Percentiles rank a stretch among this genome's conserved stretches.
These are phyloP conservation scores for Pandemis heparana DNA, from an alignment of 2,888 invertebrate genomes.

Conservation along the genomic window DNA sequence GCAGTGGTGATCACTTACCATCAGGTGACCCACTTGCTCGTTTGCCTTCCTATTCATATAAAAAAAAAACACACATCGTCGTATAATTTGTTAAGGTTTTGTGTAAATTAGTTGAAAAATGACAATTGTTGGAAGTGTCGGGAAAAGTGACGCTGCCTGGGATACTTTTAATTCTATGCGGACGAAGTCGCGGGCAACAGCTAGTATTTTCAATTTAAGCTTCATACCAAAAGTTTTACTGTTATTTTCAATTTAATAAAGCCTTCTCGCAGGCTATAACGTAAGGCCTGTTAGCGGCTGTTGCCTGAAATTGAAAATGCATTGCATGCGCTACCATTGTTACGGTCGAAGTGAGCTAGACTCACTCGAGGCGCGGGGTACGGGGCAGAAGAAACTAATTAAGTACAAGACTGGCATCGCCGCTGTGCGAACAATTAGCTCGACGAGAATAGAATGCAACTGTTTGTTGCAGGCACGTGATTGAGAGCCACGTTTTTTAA, in stretches of 20 bases:
- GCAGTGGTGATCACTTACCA: too few species aligned
- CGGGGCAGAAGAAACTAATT: constrained; percentile 27
- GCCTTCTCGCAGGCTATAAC: background rate
- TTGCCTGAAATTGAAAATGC: constrained; percentile 17
- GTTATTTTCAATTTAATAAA: background rate
- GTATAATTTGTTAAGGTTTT: too few species aligned
- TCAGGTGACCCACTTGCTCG: too few species aligned
- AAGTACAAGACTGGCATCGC: constrained; percentile 17
- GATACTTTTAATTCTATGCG: too few species aligned
- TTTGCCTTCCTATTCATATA: too few species aligned
- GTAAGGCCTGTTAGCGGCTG: background rate
- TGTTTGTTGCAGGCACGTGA: constrained; percentile 11
- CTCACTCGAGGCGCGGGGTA: background rate
- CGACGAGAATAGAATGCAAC: constrained; percentile 24
- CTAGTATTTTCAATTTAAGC: too few species aligned
- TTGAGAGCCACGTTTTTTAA: background rate
- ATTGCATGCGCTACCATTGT: constrained; percentile 9
- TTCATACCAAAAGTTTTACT: background rate
- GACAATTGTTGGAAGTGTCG: too few species aligned
- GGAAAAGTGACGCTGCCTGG: too few species aligned
- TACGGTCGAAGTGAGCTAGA: background rate
- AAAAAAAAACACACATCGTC: too few species aligned
- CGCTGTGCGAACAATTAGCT: constrained; percentile 21
- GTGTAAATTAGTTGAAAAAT: too few species aligned
- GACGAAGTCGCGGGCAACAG: too few species aligned